phyloP scores from a whole-genome alignment of 1,140 invertebrate species.

The Dysdera silvatica region DNA sequence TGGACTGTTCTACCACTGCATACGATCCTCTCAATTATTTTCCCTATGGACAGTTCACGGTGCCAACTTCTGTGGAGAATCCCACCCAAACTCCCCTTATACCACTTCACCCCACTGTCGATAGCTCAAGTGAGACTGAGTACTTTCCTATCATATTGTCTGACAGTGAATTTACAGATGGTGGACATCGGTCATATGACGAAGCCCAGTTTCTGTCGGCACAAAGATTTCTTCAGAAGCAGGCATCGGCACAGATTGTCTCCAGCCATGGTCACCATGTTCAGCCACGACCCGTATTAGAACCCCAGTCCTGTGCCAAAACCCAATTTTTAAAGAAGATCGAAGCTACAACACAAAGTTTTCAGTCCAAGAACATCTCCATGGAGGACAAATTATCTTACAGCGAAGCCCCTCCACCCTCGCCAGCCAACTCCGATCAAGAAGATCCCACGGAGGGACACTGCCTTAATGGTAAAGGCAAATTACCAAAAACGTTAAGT shows the following conservation, averaged over 20 bases:
- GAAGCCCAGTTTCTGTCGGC: constrained; percentile 10
- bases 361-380: background rate
- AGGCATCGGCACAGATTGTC: background rate
- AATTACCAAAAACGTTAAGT: background rate
- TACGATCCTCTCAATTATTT: background rate
- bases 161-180: constrained; percentile 21
- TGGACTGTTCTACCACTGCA: background rate
- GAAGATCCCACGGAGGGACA: background rate
- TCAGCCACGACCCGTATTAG: background rate
- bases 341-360: background rate
- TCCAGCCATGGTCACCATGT: background rate
- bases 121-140: constrained; percentile 20
- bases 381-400: background rate
- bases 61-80: background rate
- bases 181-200: constrained; percentile 14
- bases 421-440: constrained; percentile 4
- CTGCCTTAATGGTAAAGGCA: constrained; percentile 4
- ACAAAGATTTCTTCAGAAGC: constrained; percentile 1
- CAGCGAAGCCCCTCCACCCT: constrained; percentile 12
- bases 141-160: constrained; percentile 26
- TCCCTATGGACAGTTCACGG: no score
- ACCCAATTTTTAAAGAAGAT: constrained; percentile 9
- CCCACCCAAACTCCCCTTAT: background rate
- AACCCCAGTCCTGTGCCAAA: constrained; percentile 16
- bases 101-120: constrained; percentile 9